phyloP scores from a whole-genome alignment of 1,140 invertebrate species.

The Heliothis virescens region DNA sequence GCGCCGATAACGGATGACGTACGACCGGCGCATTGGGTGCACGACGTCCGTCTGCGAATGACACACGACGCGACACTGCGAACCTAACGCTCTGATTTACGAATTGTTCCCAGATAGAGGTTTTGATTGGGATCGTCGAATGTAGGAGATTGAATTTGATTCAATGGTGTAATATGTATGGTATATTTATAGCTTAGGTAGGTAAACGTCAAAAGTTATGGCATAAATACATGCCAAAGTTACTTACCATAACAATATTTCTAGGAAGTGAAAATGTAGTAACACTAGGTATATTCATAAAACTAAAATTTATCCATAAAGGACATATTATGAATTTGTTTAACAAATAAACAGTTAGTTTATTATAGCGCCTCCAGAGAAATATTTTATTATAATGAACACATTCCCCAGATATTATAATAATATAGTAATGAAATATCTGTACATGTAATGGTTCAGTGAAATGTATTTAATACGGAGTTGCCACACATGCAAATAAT shows the following conservation, averaged over 20 bases:
- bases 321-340: no score
- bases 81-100: slow-evolving; percentile 38
- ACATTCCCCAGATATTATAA: slow-evolving; percentile 5
- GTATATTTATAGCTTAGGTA: no score
- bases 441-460: neutral
- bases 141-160: no score
- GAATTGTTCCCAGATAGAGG: slow-evolving; percentile 6
- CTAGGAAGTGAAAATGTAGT: no score
- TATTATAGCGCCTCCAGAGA: neutral
- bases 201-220: no score
- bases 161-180: neutral
- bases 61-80: slow-evolving; percentile 59
- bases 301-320: no score
- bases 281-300: no score
- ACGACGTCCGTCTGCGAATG: slow-evolving; percentile 69
- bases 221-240: no score
- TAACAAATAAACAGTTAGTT: slow-evolving; percentile 6
- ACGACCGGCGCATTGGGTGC: slow-evolving; percentile 61
- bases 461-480: slow-evolving; percentile 63
- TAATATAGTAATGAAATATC: slow-evolving; percentile 17
- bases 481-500: slow-evolving; percentile 42
- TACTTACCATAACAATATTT: no score
- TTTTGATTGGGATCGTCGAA: neutral
- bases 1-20: slow-evolving; percentile 78
- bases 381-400: slow-evolving; percentile 29